Percentiles rank a stretch among this genome's conserved stretches.
phyloP scores from a whole-genome alignment of 2,797 vertebrate species.

The Pseudocheirus occidentalis region DNA sequence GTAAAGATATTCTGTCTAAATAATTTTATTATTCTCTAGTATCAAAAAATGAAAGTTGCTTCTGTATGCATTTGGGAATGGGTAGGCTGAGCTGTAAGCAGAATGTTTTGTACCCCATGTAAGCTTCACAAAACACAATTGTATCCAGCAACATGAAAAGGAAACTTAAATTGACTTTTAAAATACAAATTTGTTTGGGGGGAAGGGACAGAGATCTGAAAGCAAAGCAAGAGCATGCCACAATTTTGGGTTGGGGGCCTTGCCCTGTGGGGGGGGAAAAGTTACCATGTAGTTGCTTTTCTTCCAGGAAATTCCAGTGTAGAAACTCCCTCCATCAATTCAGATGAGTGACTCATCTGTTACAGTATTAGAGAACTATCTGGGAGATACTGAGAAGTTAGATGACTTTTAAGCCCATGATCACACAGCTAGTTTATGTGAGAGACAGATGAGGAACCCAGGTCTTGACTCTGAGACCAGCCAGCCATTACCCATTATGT shows the following conservation, averaged over 20 bases:
- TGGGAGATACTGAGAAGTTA: background rate
- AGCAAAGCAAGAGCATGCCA: background rate
- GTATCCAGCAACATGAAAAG: background rate
- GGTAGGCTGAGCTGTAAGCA: background rate
- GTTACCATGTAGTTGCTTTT: background rate
- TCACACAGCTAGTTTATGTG: background rate
- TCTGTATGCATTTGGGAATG: background rate
- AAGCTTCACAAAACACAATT: background rate
- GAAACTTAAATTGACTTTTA: constrained; percentile 25
- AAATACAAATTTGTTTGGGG: constrained; percentile 17
- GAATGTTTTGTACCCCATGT: background rate
- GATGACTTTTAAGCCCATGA: background rate
- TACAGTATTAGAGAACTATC: background rate
- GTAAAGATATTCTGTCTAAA: background rate
- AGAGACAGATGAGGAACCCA: background rate
- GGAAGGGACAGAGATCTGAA: background rate
- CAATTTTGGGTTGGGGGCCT: background rate
- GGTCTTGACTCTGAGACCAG: background rate
- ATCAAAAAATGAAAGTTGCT: background rate
- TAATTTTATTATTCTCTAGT: background rate
- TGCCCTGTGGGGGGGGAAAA: background rate
- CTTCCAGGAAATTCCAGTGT: background rate
- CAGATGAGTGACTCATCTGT: background rate
- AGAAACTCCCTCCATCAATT: background rate
- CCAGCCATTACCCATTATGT: background rate